Evolutionary conservation across 1,140 invertebrate genomes (phyloP), one percentile per base, ranked within the genome.

Genomic region (Macrotrachela quadricornifera): DNA sequence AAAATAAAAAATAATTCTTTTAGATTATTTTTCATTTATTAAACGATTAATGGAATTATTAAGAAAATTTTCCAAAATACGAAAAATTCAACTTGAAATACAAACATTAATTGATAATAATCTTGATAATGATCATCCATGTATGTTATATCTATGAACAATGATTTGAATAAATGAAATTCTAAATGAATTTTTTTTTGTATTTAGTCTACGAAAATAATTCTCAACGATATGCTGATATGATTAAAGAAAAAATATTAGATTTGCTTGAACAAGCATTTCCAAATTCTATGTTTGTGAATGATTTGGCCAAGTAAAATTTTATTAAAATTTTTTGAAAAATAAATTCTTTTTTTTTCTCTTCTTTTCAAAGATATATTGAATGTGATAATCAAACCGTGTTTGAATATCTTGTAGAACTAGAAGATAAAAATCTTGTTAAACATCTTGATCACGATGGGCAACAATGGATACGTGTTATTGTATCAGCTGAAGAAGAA

Each of bases 241-340:
- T 68, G 43, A 57, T 67, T 6, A 75, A 80, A 60, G 84, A 88
- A 64, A 86, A 84, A 72, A 77, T 96, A 17, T 69, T 95, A 55
- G 85, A 92, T 66, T 76, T 92, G 51, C 85, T 96, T 58, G 91
- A 96, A 71, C 86, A 87, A 57, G 81, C 90, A 2, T 96, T 95
- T 76, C 92, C 92, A 40, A 95, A 94, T 75, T 85, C 88, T 15
- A 72, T 97, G 16, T 82, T 83, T 14, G 75, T 90, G 16, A 77
- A 81, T 57, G 85, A 95, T 64, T 79, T 96, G 64, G 78, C 83
- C 51, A 85, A 79, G 88, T 92, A 75, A 76, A 77, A 2, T 30
- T 30, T 30, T n/a, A n/a, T n/a, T n/a, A n/a, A n/a, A n/a, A 30
- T 30, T 30, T 30, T 30, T 8, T 30, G 8, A 2, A 30, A 30